Evolutionary conservation across 2,113 vertebrate genomes (phyloP).

Genomic region (Bombycilla garrulus): DNA sequence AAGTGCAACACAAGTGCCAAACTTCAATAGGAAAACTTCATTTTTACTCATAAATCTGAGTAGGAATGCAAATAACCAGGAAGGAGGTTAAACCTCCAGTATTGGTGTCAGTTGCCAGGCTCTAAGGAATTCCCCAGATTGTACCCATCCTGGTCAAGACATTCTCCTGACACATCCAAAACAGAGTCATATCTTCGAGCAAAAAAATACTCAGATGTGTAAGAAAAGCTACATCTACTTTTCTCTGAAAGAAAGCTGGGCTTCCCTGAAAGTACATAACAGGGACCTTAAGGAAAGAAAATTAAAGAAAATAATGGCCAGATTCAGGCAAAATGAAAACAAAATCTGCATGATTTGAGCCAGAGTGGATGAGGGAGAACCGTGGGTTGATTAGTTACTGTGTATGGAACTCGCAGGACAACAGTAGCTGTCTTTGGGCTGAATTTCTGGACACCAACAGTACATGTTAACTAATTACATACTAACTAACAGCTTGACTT

Average conservation of each 20-base stretch:
- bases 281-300: not conserved
- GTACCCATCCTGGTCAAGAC: not conserved
- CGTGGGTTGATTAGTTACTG: accelerated
- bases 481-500: not conserved
- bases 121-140: not conserved
- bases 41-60: not conserved
- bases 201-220: accelerated
- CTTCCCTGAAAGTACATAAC: not conserved
- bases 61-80: not conserved
- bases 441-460: not conserved
- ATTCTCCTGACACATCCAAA: not conserved
- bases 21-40: accelerated
- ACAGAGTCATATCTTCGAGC: too few species aligned
- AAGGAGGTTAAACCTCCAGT: not conserved
- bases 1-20: not conserved
- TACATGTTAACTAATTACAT: not conserved
- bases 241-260: not conserved
- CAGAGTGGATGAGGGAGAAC: accelerated
- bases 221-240: accelerated
- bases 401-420: not conserved
- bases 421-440: not conserved
- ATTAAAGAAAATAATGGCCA: not conserved
- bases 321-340: not conserved
- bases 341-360: not conserved
- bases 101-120: too few species aligned